These are phyloP conservation scores for Tursiops truncatus DNA, from an alignment of 2,113 vertebrate genomes.

Conservation along the genomic window DNA sequence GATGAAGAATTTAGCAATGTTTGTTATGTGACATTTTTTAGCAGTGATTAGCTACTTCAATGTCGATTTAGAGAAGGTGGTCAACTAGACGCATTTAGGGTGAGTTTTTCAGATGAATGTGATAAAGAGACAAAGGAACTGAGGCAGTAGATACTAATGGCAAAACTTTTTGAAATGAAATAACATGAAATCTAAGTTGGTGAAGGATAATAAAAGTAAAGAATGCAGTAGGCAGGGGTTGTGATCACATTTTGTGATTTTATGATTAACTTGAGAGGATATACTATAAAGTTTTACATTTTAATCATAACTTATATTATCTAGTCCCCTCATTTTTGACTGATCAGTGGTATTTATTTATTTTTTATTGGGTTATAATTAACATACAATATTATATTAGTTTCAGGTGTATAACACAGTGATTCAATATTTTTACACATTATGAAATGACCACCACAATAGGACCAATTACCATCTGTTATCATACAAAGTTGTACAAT, in stretches of 20 bases:
- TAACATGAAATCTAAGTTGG: not conserved
- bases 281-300: not conserved
- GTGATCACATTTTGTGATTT: not conserved
- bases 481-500: not conserved
- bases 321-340: not conserved
- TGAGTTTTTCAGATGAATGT: not conserved
- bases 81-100: not conserved
- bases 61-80: not conserved
- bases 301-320: not conserved
- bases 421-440: not conserved
- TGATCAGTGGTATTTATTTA: not conserved
- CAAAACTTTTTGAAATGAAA: not conserved
- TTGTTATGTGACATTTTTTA: not conserved
- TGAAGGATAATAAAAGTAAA: not conserved
- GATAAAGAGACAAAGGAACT: not conserved
- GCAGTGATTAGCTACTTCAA: not conserved
- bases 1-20: not conserved
- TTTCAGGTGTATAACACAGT: not conserved
- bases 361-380: not conserved
- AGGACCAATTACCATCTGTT: not conserved
- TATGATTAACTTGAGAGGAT: not conserved
- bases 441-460: not conserved
- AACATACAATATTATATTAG: not conserved
- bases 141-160: not conserved
- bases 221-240: not conserved